Conservation (phyloP, 1,140 invertebrate genomes). For the Lepidotrigona ventralis region DNA sequence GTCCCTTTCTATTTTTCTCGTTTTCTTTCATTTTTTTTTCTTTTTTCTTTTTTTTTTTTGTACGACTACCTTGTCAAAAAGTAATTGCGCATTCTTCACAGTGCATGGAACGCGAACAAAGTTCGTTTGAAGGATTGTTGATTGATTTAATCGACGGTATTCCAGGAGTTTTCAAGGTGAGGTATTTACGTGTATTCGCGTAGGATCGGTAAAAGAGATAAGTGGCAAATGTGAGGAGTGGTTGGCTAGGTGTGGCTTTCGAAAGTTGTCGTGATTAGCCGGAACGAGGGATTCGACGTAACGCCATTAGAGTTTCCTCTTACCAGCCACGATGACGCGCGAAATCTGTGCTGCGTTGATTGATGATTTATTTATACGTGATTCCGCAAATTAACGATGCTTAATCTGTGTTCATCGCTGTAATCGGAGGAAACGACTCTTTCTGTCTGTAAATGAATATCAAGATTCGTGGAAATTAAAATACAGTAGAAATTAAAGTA, state of each 20-base stretch:
- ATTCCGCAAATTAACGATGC: not conserved
- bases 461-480: not conserved
- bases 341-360: not conserved
- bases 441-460: too few relatives aligned
- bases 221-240: conserved; percentile 45
- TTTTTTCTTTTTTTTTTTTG: too few relatives aligned
- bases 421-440: not conserved
- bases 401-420: conserved; percentile 6
- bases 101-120: not conserved
- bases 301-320: conserved; percentile 39
- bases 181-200: not conserved
- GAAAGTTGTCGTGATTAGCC: conserved; percentile 44
- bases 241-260: conserved; percentile 48
- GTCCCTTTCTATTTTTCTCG: not conserved
- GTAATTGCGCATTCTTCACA: not conserved
- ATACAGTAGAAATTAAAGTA: too few relatives aligned
- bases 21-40: not conserved
- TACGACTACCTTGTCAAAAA: not conserved
- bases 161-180: not conserved
- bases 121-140: not conserved
- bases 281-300: conserved; percentile 33
- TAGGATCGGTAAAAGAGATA: conserved; percentile 22
- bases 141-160: not conserved
- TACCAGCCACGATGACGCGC: conserved; percentile 56
- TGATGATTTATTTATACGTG: not conserved